Conservation (phyloP, 2,888 invertebrate species). For the Nematopogon swammerdamellus region DNA sequence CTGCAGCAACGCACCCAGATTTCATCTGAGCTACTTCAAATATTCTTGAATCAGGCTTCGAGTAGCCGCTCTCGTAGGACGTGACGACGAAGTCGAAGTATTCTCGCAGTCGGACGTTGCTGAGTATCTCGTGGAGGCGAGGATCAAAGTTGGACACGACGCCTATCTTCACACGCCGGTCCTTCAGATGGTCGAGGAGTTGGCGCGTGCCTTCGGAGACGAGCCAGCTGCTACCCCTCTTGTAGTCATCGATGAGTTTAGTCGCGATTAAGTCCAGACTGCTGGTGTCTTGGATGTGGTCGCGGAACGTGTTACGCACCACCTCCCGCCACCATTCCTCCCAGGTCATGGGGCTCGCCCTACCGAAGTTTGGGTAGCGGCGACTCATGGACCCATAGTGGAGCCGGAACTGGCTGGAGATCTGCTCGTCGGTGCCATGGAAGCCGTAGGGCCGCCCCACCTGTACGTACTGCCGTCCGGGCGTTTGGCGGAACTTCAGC, state of each 20-base stretch:
- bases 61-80: slow-evolving; percentile 69
- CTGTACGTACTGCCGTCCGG: slow-evolving; percentile 72
- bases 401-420: slow-evolving; percentile 60
- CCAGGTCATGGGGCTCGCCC: slow-evolving; percentile 64
- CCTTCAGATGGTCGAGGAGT: slow-evolving; percentile 59
- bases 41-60: slow-evolving; percentile 74
- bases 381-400: slow-evolving; percentile 63
- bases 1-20: slow-evolving; percentile 39
- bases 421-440: slow-evolving; percentile 52
- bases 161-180: slow-evolving; percentile 55
- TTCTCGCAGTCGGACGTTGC: slow-evolving; percentile 60
- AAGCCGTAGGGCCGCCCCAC: slow-evolving; percentile 70
- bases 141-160: slow-evolving; percentile 90
- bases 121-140: slow-evolving; percentile 65
- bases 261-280: slow-evolving; percentile 41
- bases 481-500: slow-evolving; percentile 64
- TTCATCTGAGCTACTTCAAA: slow-evolving; percentile 61
- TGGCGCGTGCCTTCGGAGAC: slow-evolving; percentile 61
- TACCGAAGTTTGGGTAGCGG: slow-evolving; percentile 80
- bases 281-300: slow-evolving; percentile 30
- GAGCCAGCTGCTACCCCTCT: slow-evolving; percentile 71
- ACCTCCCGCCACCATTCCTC: slow-evolving; percentile 79
- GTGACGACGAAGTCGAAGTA: slow-evolving; percentile 79
- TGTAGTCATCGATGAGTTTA: slow-evolving; percentile 66
- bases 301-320: slow-evolving; percentile 62